Evolutionary conservation across 2,797 vertebrate species (phyloP).

Genomic region (Triplophysa yarkandensis): DNA sequence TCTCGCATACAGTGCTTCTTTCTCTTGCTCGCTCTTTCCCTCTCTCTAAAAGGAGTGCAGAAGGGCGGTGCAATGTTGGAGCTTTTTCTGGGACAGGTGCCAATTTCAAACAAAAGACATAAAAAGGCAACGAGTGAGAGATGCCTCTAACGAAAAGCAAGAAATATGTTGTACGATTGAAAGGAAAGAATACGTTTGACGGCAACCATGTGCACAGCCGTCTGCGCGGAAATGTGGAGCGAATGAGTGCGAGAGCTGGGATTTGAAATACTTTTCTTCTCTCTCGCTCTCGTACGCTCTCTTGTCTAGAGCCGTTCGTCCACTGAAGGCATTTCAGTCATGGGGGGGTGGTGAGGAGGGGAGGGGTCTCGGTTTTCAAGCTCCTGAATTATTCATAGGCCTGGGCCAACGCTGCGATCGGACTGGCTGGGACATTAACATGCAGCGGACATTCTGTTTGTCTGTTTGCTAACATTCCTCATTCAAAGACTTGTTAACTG

Average conservation of each 20-base stretch:
- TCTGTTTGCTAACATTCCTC: slow-evolving; percentile 97
- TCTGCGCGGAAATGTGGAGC: slow-evolving; percentile 52
- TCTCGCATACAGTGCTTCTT: slow-evolving; percentile 61
- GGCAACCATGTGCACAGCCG: slow-evolving; percentile 50
- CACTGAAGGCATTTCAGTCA: slow-evolving; percentile 81
- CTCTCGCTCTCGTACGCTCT: slow-evolving; percentile 46
- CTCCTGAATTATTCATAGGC: slow-evolving; percentile 95
- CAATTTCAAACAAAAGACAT: slow-evolving; percentile 94
- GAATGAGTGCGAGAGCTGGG: slow-evolving; percentile 60
- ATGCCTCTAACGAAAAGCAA: slow-evolving; percentile 68
- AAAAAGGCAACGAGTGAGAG: slow-evolving; percentile 84
- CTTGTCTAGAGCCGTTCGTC: slow-evolving; percentile 51
- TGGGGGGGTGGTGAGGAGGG: slow-evolving; percentile 61
- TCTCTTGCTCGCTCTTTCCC: slow-evolving; percentile 65
- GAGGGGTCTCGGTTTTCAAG: slow-evolving; percentile 60
- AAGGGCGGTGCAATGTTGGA: slow-evolving; percentile 76
- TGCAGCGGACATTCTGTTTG: slow-evolving; percentile 91
- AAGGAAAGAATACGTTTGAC: slow-evolving; percentile 63
- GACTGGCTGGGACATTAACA: slow-evolving; percentile 88
- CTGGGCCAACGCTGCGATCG: slow-evolving; percentile 81
- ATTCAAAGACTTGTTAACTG: slow-evolving; percentile 94
- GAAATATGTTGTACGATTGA: slow-evolving; percentile 65
- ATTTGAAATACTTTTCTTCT: slow-evolving; percentile 64
- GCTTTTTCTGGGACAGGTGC: slow-evolving; percentile 95
- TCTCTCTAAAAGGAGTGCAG: slow-evolving; percentile 77